Base-by-base conservation (phyloP, 1,140 invertebrate genomes). In the Tribolium castaneum region DNA sequence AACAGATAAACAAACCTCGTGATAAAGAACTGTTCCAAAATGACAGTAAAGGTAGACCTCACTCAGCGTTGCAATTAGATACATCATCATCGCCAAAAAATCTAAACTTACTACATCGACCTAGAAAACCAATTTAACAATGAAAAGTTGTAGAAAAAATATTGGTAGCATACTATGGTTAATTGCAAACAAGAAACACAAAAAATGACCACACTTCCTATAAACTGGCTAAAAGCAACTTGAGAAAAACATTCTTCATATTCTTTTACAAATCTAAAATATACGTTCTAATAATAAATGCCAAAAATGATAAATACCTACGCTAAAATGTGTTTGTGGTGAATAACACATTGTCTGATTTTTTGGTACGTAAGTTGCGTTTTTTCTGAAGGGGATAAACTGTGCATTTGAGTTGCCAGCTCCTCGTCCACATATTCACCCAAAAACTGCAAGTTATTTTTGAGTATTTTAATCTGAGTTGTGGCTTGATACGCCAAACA, bases 11-110 rank as follows among this genome's bases (percentile, higher is more conserved):
- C 16, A 77, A 25, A 80, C 79, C 72, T 80, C 79, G 22, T 78
- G 16, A 72, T 51, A 70, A 7, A 80, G 52, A 39, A 73, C 39
- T 70, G 84, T 84, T 49, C 85, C 85, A 74, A 80, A 83, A 39
- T 82, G 80, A 73, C 85, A 86, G 59, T 84, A 85, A 12, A 84
- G 80, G 82, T 85, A 85, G 73, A 86, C 74, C 83, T 86, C 81
- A 3, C 76, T 54, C 34, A 54, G 45, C 22, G 75, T 56, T 50
- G 49, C 78, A 25, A 0, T 19, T 4, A 78, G 7, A 75, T 70
- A 54, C n/a, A 75, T 72, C 9, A 34, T 75, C 59, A 75, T 22
- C 56, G 59, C 39, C 7, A 51, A 54, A 19, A 81, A 70, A 70
- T 76, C 12, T 10, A 70, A 73, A 19, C 71, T 76, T 9, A 35